Base-by-base conservation (phyloP, 2,113 vertebrate species). In the Choloepus hoffmanni region DNA sequence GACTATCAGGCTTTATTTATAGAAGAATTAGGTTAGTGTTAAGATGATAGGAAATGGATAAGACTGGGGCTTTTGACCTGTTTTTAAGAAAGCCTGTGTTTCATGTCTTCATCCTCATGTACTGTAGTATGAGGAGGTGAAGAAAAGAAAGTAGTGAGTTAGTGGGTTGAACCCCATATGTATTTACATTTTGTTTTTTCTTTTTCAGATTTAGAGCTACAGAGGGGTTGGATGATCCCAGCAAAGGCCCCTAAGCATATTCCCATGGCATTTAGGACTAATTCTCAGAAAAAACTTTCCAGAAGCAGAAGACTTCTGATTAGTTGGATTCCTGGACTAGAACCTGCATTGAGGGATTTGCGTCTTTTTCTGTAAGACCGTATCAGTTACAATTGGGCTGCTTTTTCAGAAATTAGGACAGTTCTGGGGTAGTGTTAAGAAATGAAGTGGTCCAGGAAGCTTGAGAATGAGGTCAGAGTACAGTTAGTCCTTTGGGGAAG, bases 391-490 rank as follows among this genome's bases (percentile, higher is more conserved):
- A 19, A 19, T 19, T 24, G 13, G 1, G n/a, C 48, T 74, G 26
- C 58, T 74, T 86, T 86, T 83, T 85, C 72, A 43, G 72, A 81
- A 87, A 48, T 48, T 24, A 63, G 45, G 89, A 93, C 26, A 60
- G 3, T 84, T 68, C 53, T 48, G 43, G 67, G 86, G 63, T 79
- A 33, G 82, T 83, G 89, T 79, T 83, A 83, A 94, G 36, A 62
- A 45, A 65, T 13, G 67, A 74, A 60, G n/a, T 82, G 53, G 76
- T n/a, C 53, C 19, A 85, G 84, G 85, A 18, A 30, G 40, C 50
- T 73, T 4, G 0, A 93, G 70, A 33, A 50, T 63, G 84, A 88
- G 77, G 65, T 95, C 79, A 93, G 91, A 79, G 79, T n/a, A 85
- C 18, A 92, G 87, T 33, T 33, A 68, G 65, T 85, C 4, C 70